Conservation (phyloP, 2,797 vertebrate species). For the Parauchenoglanis ngamensis region DNA sequence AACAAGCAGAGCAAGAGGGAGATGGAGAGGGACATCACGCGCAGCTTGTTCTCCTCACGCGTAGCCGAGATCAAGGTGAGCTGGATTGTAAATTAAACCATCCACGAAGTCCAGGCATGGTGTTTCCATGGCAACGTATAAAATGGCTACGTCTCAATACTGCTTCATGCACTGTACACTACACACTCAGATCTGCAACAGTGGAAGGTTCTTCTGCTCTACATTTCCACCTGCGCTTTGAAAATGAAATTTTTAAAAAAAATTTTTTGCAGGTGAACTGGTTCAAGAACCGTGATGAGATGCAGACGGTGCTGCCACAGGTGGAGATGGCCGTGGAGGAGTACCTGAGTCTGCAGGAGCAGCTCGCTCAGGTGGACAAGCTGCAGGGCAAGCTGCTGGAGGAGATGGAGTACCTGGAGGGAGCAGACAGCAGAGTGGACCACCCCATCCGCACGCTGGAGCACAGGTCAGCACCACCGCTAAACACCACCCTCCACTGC, state of each 20-base stretch:
- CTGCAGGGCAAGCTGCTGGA: constrained; percentile 87
- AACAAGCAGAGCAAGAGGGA: constrained; percentile 97
- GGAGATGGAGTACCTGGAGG: constrained; percentile 90
- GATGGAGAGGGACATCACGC: constrained; percentile 97
- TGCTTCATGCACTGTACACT: not conserved
- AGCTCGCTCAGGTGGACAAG: constrained; percentile 89
- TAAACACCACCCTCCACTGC: not conserved
- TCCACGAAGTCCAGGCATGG: not conserved
- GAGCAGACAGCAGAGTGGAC: constrained; percentile 85
- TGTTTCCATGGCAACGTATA: not conserved
- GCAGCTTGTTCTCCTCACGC: constrained; percentile 96
- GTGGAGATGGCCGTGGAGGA: constrained; percentile 89
- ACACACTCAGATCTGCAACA: not conserved
- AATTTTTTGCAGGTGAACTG: constrained; percentile 89
- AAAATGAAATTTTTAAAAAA: not conserved
- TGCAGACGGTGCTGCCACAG: constrained; percentile 90
- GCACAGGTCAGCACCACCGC: constrained; percentile 73
- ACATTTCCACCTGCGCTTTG: no score
- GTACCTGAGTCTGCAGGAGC: constrained; percentile 89
- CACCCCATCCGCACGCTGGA: constrained; percentile 90
- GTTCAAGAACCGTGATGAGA: constrained; percentile 98
- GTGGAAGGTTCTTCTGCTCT: no score
- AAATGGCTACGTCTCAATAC: not conserved
- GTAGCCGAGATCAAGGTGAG: constrained; percentile 97
- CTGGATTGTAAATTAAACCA: not conserved